Conservation (phyloP, 2,113 vertebrate species). For the Sceloporus undulatus region DNA sequence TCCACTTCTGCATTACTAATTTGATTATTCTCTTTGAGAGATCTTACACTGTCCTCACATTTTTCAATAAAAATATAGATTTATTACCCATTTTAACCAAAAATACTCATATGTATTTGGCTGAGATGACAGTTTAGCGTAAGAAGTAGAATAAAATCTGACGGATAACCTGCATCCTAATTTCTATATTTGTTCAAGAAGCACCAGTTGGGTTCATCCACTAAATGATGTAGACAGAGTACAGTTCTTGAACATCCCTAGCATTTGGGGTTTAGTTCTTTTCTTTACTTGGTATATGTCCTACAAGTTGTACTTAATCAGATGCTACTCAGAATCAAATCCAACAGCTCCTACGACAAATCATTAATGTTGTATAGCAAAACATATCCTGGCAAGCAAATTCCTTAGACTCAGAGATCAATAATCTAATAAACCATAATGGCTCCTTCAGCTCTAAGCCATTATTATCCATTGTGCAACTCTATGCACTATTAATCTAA, state of each 20-base stretch:
- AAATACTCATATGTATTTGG: no score
- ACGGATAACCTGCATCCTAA: no score
- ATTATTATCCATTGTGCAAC: conserved; percentile 46
- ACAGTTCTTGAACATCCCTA: neutral
- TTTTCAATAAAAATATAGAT: no score
- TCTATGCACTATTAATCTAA: conserved; percentile 46
- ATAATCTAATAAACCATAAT: conserved; percentile 57
- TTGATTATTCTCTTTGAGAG: no score
- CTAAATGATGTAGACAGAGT: neutral
- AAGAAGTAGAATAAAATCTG: no score
- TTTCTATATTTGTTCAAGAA: neutral
- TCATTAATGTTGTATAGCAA: conserved; percentile 34
- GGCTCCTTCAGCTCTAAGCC: conserved; percentile 57
- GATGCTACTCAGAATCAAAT: neutral
- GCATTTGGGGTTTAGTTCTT: neutral
- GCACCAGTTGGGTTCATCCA: neutral
- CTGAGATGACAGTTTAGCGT: no score
- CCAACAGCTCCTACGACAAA: conserved; percentile 9
- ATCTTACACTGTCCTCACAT: no score
- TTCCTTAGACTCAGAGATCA: conserved; percentile 52
- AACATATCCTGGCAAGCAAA: conserved; percentile 14
- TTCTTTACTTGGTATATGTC: neutral
- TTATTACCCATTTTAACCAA: no score
- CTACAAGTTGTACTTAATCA: conserved; percentile 12
- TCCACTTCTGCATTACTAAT: no score